These are phyloP conservation scores for Tryphoninae sp. DNA, from an alignment of 2,888 invertebrate species.

Conservation along the genomic window DNA sequence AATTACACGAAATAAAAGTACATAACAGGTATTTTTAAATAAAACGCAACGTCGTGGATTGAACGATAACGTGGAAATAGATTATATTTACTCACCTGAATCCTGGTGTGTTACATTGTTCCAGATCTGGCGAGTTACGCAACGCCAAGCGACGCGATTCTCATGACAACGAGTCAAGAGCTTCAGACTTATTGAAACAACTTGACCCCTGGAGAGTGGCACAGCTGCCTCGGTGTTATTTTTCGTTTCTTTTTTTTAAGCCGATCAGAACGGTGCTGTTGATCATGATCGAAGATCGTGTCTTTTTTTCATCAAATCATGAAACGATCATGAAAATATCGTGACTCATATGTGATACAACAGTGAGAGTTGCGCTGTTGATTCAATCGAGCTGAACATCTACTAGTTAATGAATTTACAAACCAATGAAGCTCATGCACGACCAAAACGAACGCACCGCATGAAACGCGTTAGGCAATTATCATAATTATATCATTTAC, in stretches of 20 bases:
- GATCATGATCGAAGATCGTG: conserved; percentile 22
- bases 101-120: conserved; percentile 68
- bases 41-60: not conserved
- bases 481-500: not conserved
- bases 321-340: not conserved
- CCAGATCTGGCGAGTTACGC: conserved; percentile 83
- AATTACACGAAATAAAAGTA: conserved; percentile 35
- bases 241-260: conserved; percentile 12
- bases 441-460: conserved; percentile 41
- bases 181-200: conserved; percentile 77
- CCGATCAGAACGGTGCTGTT: conserved; percentile 18
- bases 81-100: conserved; percentile 28
- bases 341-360: not conserved
- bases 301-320: conserved; percentile 30
- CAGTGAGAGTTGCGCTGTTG: conserved; percentile 3
- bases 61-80: not conserved
- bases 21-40: not conserved
- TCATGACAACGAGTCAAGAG: conserved; percentile 83
- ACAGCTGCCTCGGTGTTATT: conserved; percentile 37
- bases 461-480: conserved; percentile 42
- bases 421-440: conserved; percentile 16
- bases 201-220: conserved; percentile 44
- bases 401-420: conserved; percentile 14
- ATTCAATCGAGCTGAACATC: not conserved
- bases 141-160: conserved; percentile 86